Evolutionary conservation across 2,797 vertebrate species (phyloP), one percentile per base, ranked within the genome.

Genomic region (Acomys russatus): DNA sequence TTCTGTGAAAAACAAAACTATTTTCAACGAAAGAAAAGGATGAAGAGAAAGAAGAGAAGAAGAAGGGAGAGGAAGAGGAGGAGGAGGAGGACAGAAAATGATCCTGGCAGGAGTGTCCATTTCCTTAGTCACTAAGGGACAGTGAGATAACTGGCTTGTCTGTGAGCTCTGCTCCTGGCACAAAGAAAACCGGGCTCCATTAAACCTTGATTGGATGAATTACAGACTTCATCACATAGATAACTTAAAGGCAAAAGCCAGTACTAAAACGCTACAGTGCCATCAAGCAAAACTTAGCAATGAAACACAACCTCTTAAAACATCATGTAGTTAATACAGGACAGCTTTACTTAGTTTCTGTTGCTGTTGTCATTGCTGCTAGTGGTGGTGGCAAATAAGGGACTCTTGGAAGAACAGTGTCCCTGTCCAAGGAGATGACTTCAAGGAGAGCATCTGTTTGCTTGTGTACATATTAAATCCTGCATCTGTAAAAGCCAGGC

Each of bases 391-490:
- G 28, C 33, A 25, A 77, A 77, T 77, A 17, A 30, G 25, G 25
- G 18, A 25, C 44, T 18, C 15, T 77, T 51, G 49, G 61, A 23
- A 63, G 18, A 63, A 63, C 18, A 63, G 61, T 28, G 12, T 30
- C 70, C 18, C 18, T 28, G 76, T 9, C n/a, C 33, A 61, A 79
- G 51, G 18, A 38, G 18, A 87, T 59, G 33, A 76, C 54, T 56
- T 83, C 44, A 80, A 90, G 44, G 54, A 95, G 95, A 95, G 63
- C 44, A 33, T 84, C 84, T 82, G 35, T 77, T 92, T 61, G 28
- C 9, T 17, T 80, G 30, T 88, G 87, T 90, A 35, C 25, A 61
- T 71, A 33, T 38, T 87, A 30, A 44, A 64, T 64, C 63, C 22
- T 38, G 25, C 33, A 49, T 35, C 92, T 51, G 73, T 28, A 25